A percentile compares a stretch with the other conserved stretches of the same genome.
Conservation (phyloP, 2,113 vertebrate genomes). For the Neolamprologus fasciatus region DNA sequence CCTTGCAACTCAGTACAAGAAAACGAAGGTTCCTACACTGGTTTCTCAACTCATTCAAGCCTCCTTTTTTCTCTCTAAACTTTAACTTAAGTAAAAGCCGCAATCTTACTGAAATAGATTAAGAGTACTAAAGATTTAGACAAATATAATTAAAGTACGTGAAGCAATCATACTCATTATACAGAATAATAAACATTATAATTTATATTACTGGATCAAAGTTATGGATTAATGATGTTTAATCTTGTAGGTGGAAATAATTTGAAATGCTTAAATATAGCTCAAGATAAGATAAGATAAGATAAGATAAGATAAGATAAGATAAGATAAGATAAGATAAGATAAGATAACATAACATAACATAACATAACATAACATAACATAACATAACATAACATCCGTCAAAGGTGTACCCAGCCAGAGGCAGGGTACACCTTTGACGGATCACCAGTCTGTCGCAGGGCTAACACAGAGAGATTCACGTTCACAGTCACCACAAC, state of each 20-base stretch:
- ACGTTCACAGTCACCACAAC: not conserved
- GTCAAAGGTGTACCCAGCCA: too few relatives aligned
- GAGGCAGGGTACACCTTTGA: not conserved
- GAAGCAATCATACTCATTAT: not conserved
- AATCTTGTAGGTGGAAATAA: not conserved
- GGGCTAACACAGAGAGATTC: not conserved
- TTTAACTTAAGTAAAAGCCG: not conserved
- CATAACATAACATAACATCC: not conserved
- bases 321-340: fast-evolving
- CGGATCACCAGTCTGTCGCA: not conserved
- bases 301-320: not conserved
- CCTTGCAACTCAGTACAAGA: not conserved
- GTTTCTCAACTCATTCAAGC: not conserved
- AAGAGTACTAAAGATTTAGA: not conserved
- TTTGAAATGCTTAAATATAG: not conserved
- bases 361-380: not conserved
- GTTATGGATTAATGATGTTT: not conserved
- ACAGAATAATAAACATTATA: not conserved
- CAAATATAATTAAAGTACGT: not conserved
- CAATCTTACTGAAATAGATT: not conserved
- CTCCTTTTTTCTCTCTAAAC: not conserved
- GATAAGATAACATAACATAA: fast-evolving
- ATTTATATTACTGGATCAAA: not conserved
- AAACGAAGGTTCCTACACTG: not conserved
- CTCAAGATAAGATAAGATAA: not conserved